phyloP scores from a whole-genome alignment of 2,113 vertebrate genomes.

The Gymnogyps californianus region DNA sequence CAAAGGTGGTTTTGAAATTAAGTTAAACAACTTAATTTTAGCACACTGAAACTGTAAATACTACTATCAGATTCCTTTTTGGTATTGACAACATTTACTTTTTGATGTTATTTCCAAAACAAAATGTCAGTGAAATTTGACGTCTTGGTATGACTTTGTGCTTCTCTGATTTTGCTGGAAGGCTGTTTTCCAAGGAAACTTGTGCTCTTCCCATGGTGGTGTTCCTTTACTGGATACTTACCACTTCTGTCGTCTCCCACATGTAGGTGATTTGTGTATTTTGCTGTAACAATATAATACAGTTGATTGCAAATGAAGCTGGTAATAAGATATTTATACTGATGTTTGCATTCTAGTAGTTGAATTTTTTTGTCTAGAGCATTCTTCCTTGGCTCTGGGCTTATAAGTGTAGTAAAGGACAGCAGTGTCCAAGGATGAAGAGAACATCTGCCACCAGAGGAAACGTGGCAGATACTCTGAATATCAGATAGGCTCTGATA shows the following conservation, averaged over 20 bases:
- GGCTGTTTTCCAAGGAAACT: neutral
- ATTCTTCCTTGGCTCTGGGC: neutral
- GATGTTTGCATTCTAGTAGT: neutral
- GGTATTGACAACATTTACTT: neutral
- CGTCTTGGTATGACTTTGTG: neutral
- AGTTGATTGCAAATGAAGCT: neutral
- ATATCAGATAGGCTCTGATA: neutral
- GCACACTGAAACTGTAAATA: neutral
- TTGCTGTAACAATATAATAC: neutral
- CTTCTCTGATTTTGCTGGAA: neutral
- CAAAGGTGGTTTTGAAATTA: neutral
- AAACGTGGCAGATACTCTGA: neutral
- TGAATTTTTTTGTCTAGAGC: neutral
- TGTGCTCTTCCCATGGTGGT: neutral
- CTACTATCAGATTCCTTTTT: neutral
- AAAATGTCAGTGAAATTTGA: neutral
- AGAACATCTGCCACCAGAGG: neutral
- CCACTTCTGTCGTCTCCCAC: neutral
- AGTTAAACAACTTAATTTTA: neutral
- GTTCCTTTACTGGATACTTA: neutral
- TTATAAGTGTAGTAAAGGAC: neutral
- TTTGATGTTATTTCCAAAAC: constrained; percentile 23
- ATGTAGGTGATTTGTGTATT: neutral
- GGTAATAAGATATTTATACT: neutral
- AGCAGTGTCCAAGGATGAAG: neutral